A percentile compares a stretch with the other conserved stretches of the same genome.
These are phyloP conservation scores for Chaenodraco wilsoni DNA, from an alignment of 2,797 vertebrate genomes.

Conservation along the genomic window DNA sequence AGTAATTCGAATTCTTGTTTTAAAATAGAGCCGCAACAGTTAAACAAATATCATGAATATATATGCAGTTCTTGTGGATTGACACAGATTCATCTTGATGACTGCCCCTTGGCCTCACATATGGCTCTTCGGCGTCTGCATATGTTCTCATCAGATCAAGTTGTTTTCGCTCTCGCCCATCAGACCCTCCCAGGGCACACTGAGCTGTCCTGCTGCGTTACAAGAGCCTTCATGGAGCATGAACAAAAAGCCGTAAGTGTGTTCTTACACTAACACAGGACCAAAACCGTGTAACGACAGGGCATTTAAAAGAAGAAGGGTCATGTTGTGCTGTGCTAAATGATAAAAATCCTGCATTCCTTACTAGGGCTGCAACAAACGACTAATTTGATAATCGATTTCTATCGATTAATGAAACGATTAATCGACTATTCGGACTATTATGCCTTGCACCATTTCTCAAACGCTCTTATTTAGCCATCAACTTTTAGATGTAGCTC, in stretches of 20 bases:
- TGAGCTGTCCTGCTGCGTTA: conserved; percentile 37
- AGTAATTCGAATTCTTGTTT: not conserved
- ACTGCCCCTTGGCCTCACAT: conserved; percentile 46
- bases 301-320: not conserved
- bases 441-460: too few species aligned
- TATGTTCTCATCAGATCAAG: conserved; percentile 57
- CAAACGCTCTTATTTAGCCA: too few species aligned
- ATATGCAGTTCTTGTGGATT: conserved; percentile 13
- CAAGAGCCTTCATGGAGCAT: conserved; percentile 26
- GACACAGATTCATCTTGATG: conserved; percentile 47
- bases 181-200: conserved; percentile 25
- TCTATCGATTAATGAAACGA: too few species aligned
- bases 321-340: not conserved
- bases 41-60: not conserved
- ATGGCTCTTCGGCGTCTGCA: conserved; percentile 49
- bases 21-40: conserved; percentile 14
- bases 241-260: conserved; percentile 26
- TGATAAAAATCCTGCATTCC: not conserved
- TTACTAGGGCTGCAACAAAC: not conserved
- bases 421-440: too few species aligned
- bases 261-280: conserved; percentile 48
- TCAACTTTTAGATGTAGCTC: too few species aligned
- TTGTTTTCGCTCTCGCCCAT: conserved; percentile 23
- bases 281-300: conserved; percentile 15
- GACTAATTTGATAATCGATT: too few species aligned